These are phyloP conservation scores for Rhamnusium bicolor DNA, from an alignment of 2,888 invertebrate genomes.

Conservation along the genomic window DNA sequence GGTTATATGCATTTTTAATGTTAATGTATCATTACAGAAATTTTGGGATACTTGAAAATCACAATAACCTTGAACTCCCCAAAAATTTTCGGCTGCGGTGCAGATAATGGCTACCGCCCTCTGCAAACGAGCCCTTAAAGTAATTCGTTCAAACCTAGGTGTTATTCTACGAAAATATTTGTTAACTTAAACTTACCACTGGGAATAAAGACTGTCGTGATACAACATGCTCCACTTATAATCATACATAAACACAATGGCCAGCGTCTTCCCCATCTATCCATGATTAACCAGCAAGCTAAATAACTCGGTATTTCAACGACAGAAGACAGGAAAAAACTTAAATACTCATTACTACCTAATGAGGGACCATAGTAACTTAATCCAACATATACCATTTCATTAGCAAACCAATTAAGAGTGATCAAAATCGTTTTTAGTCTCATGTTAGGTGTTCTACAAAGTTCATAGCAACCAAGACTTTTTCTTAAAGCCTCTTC, in stretches of 20 bases:
- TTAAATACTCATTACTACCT: constrained; percentile 90
- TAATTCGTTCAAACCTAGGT: too few relatives aligned
- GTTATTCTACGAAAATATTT: too few relatives aligned
- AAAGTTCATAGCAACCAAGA: constrained; percentile 74
- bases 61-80: too few relatives aligned
- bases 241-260: constrained; percentile 90
- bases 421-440: constrained; percentile 90
- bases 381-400: constrained; percentile 92
- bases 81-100: too few relatives aligned
- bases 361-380: constrained; percentile 93
- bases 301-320: constrained; percentile 93
- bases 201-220: constrained; percentile 88
- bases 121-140: too few relatives aligned
- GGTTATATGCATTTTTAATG: too few relatives aligned
- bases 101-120: too few relatives aligned
- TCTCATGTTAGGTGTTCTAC: constrained; percentile 90
- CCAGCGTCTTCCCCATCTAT: constrained; percentile 90
- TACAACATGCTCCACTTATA: constrained; percentile 87
- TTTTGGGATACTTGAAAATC: too few relatives aligned
- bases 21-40: too few relatives aligned
- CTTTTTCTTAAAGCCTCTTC: constrained; percentile 69
- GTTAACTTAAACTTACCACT: constrained; percentile 75
- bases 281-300: constrained; percentile 91
- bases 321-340: constrained; percentile 88
- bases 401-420: constrained; percentile 93